These are phyloP conservation scores for Discoglossus pictus DNA, from an alignment of 2,797 vertebrate genomes.

Conservation along the genomic window DNA sequence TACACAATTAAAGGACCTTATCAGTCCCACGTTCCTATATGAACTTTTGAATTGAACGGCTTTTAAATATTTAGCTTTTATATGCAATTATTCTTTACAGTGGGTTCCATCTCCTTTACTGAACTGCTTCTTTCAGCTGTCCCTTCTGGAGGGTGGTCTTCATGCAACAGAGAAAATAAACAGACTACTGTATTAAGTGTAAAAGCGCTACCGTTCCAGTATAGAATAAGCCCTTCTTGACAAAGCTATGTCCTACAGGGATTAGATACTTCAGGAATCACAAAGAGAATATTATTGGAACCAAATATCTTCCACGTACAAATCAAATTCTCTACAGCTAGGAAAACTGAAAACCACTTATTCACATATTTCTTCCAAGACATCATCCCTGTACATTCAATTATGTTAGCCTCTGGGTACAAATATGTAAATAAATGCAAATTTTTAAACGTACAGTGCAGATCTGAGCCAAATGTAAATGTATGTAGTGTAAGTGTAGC, in stretches of 20 bases:
- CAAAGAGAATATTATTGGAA: constrained; percentile 14
- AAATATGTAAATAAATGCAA: constrained; percentile 16
- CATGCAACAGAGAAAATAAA: too few relatives aligned
- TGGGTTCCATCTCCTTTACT: too few relatives aligned
- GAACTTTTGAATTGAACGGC: too few relatives aligned
- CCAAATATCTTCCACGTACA: constrained; percentile 1
- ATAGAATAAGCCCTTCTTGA: too few relatives aligned
- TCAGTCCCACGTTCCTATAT: too few relatives aligned
- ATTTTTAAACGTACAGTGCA: constrained; percentile 14
- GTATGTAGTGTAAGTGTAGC: background rate
- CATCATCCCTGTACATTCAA: constrained; percentile 42
- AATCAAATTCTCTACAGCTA: constrained; percentile 37
- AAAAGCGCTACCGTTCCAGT: too few relatives aligned
- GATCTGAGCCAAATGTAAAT: background rate
- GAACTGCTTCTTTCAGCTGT: too few relatives aligned
- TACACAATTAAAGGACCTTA: too few relatives aligned
- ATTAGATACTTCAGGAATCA: constrained; percentile 23
- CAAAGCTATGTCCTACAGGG: constrained; percentile 31
- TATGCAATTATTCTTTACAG: too few relatives aligned
- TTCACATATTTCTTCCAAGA: constrained; percentile 38
- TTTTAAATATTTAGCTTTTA: too few relatives aligned
- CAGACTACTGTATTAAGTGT: too few relatives aligned
- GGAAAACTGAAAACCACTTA: constrained; percentile 34
- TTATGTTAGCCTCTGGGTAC: constrained; percentile 11
- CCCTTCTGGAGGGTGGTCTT: too few relatives aligned